Evolutionary conservation across 2,113 vertebrate species (phyloP).

Genomic region (Chionomys nivalis): DNA sequence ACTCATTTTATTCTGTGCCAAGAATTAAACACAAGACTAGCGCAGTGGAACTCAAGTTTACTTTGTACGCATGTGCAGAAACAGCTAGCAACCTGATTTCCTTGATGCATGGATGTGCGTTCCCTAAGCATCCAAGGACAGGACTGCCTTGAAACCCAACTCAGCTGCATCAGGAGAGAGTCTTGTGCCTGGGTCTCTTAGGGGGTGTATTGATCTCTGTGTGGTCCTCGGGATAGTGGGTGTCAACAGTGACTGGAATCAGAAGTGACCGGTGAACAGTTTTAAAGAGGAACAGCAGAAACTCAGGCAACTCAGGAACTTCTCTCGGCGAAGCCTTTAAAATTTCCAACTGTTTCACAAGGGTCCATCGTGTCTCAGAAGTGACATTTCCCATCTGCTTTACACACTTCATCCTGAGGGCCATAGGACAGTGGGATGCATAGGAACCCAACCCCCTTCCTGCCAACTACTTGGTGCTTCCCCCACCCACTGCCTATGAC

Average conservation of each 20-base stretch:
- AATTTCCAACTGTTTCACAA: background rate
- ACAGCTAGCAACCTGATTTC: background rate
- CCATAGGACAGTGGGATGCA: background rate
- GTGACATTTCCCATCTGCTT: background rate
- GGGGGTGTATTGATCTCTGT: background rate
- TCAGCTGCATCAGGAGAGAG: background rate
- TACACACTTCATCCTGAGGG: background rate
- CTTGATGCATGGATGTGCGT: background rate
- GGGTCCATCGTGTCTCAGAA: background rate
- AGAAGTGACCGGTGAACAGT: background rate
- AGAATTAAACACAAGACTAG: conserved; percentile 35
- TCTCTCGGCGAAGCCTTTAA: background rate
- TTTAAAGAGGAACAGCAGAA: background rate
- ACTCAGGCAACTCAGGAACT: background rate
- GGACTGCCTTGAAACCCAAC: background rate
- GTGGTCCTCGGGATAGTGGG: background rate
- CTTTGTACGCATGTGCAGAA: conserved; percentile 29
- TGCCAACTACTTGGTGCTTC: background rate
- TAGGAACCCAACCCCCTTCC: background rate
- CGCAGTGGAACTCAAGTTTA: conserved; percentile 34
- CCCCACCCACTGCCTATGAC: background rate
- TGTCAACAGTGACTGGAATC: background rate
- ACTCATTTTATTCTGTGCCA: conserved; percentile 47
- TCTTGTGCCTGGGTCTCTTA: background rate
- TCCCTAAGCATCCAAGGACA: background rate